Percentiles rank a stretch among this genome's conserved stretches.
These are phyloP conservation scores for Cantharis lateralis DNA, from an alignment of 2,888 invertebrate genomes.

Conservation along the genomic window DNA sequence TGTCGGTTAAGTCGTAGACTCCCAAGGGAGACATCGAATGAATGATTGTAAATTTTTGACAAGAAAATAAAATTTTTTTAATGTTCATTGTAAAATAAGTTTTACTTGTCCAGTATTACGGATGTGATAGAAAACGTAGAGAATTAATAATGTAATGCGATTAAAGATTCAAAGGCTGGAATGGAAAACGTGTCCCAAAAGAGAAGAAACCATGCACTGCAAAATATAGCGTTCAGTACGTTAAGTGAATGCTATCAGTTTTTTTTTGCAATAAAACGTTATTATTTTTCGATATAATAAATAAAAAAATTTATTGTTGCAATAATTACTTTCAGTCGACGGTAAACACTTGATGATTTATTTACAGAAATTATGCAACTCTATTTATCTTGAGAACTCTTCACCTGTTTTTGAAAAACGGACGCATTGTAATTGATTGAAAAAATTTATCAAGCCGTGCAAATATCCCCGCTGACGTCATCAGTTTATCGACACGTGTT, in stretches of 20 bases:
- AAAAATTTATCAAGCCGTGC: background rate
- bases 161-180: slow-evolving; percentile 27
- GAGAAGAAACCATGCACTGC: slow-evolving; percentile 27
- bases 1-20: background rate
- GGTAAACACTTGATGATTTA: background rate
- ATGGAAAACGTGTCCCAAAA: slow-evolving; percentile 32
- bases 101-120: slow-evolving; percentile 19
- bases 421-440: background rate
- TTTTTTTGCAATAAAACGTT: slow-evolving; percentile 19
- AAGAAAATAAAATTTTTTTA: background rate
- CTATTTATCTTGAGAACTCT: background rate
- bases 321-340: background rate
- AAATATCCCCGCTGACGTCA: slow-evolving; percentile 16
- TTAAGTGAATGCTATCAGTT: slow-evolving; percentile 29
- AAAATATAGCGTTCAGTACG: slow-evolving; percentile 26
- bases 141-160: slow-evolving; percentile 26
- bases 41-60: background rate
- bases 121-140: slow-evolving; percentile 24
- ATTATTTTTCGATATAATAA: background rate
- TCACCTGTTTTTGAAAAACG: background rate
- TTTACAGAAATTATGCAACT: background rate
- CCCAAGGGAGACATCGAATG: background rate
- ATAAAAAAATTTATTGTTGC: background rate
- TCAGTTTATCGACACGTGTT: slow-evolving; percentile 26
- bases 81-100: slow-evolving; percentile 13